Base-by-base conservation (phyloP, 2,888 invertebrate species). In the Drosophila ezoana region DNA sequence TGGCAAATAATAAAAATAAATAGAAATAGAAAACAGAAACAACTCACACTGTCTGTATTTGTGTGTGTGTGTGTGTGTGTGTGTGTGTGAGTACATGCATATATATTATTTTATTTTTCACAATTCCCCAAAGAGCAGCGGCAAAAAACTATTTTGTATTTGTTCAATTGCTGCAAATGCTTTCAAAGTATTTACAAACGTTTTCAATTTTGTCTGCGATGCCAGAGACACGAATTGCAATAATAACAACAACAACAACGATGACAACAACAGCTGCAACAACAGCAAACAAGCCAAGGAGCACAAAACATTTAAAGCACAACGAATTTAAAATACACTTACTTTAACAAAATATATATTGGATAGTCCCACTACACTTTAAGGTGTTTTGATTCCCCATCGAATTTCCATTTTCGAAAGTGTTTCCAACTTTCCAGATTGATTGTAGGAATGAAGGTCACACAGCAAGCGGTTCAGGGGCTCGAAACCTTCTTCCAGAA, bases 161-260 rank as follows among this genome's bases (percentile, higher is more conserved):
- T 81, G 87, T 81, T 81, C 85, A 87, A 87, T 89, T 87, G 89
- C 87, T 79, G 89, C 81, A 85, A 85, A 89, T 84, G 84, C 81
- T 84, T 84, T 80, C 71, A 80, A 88, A 78, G 87, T 84, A 87
- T 87, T 84, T 87, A 77, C 88, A 88, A 83, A 83, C 75, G 86
- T 86, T 84, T 87, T 79, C 87, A 76, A 87, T 79, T 81, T 79
- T 75, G 49, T 51, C 63, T 59, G 80, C 64, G 60, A 79, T 72
- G 64, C 72, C 58, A 68, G 65, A 62, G 64, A 79, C 76, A 78
- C 78, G 80, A 78, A 78, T 65, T 76, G 80, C 76, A 62, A 56
- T 58, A 70, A 70, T 48, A 75, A 54, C 77, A 68, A 44, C 51
- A 60, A 60, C 64, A 44, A 32, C 49, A 48, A 14, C 64, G 58